These are phyloP conservation scores for Cryptocheilus praepositus DNA, from an alignment of 2,888 invertebrate genomes.

Conservation along the genomic window DNA sequence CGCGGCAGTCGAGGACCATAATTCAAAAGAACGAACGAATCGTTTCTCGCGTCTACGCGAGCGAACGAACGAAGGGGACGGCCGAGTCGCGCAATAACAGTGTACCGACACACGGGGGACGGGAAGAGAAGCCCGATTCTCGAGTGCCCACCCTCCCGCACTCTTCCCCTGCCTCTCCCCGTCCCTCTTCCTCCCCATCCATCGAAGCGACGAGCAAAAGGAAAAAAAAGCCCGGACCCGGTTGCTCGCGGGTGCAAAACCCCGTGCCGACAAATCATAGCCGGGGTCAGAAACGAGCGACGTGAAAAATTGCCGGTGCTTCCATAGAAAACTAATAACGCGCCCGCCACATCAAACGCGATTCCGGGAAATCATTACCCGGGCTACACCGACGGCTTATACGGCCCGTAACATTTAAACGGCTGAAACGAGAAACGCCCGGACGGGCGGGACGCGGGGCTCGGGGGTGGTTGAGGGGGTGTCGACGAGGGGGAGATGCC, in stretches of 20 bases:
- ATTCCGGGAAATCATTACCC: constrained; percentile 64
- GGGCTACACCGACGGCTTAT: constrained; percentile 36
- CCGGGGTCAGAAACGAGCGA: constrained; percentile 43
- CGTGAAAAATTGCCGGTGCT: constrained; percentile 55
- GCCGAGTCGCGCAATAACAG: background rate
- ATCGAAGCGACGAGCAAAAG: background rate
- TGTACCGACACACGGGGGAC: too few species aligned
- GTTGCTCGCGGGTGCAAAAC: constrained; percentile 23
- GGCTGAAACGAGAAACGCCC: constrained; percentile 30
- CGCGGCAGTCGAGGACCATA: background rate
- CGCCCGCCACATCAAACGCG: constrained; percentile 58
- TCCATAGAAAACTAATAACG: constrained; percentile 64
- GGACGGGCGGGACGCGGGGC: background rate
- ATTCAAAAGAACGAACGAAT: constrained; percentile 10
- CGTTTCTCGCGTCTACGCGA: constrained; percentile 1
- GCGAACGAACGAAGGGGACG: background rate
- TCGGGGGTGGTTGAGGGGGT: background rate
- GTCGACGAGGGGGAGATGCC: constrained; percentile 22
- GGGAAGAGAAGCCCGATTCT: too few species aligned
- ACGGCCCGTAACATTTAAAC: constrained; percentile 46
- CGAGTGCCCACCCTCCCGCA: too few species aligned
- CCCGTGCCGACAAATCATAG: constrained; percentile 49
- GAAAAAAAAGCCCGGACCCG: background rate
- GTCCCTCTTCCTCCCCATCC: too few species aligned
- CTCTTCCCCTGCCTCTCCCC: too few species aligned